These are phyloP conservation scores for Fundulus diaphanus DNA, from an alignment of 2,797 vertebrate species.

Conservation along the genomic window DNA sequence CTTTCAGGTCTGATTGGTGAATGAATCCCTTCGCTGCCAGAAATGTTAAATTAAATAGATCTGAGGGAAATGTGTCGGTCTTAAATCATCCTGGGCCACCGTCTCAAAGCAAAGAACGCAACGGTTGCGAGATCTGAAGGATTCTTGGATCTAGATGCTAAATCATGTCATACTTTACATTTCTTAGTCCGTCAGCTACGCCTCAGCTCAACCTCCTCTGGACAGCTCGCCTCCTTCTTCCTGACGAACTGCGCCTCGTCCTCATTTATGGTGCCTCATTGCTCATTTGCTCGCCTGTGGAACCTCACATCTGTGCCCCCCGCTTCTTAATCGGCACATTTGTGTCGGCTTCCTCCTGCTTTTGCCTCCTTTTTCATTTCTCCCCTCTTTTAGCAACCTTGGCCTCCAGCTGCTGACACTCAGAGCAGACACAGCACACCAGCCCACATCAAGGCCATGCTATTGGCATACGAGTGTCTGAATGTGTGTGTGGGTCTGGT, in stretches of 20 bases:
- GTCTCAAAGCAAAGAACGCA: background rate
- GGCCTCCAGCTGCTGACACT: slow-evolving; percentile 74
- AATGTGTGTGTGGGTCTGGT: slow-evolving; percentile 5
- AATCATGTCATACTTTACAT: slow-evolving; percentile 68
- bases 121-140: background rate
- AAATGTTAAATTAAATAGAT: background rate
- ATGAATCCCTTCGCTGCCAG: background rate
- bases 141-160: slow-evolving; percentile 16
- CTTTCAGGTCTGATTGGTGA: background rate
- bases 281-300: background rate
- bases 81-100: background rate
- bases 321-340: slow-evolving; percentile 3
- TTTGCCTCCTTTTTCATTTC: slow-evolving; percentile 39
- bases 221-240: slow-evolving; percentile 3
- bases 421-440: slow-evolving; percentile 74
- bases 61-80: background rate
- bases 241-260: background rate
- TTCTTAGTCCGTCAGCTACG: slow-evolving; percentile 46
- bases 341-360: slow-evolving; percentile 12
- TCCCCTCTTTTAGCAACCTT: slow-evolving; percentile 60
- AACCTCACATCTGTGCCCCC: background rate
- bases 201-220: slow-evolving; percentile 21
- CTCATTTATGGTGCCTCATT: background rate
- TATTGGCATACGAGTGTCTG: slow-evolving; percentile 56
- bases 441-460: slow-evolving; percentile 77